These are phyloP conservation scores for Acronicta aceris DNA, from an alignment of 2,888 invertebrate species.

Conservation along the genomic window DNA sequence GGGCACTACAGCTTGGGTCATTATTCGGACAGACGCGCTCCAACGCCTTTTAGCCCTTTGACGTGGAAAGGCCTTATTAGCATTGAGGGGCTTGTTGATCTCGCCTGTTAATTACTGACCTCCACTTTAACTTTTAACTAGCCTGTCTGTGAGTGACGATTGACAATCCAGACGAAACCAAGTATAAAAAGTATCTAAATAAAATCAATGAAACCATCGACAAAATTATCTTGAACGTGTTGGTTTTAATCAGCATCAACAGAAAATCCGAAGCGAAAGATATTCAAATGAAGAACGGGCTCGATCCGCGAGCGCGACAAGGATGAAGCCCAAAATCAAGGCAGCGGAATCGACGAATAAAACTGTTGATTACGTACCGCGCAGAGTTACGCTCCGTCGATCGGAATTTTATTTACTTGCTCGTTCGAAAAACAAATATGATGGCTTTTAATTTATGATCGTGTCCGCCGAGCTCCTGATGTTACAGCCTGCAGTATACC, in stretches of 20 bases:
- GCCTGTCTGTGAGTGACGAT: constrained; percentile 59
- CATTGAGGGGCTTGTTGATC: constrained; percentile 86
- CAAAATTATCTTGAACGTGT: constrained; percentile 61
- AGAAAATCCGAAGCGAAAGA: constrained; percentile 70
- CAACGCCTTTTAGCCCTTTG: constrained; percentile 87
- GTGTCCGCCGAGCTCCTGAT: constrained; percentile 69
- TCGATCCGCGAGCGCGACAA: constrained; percentile 68
- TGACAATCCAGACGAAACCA: constrained; percentile 59
- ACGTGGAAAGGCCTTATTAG: constrained; percentile 87
- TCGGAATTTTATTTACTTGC: constrained; percentile 84
- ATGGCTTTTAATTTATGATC: constrained; percentile 86
- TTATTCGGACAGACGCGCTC: constrained; percentile 87
- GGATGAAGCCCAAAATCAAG: constrained; percentile 77
- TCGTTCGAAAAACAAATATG: constrained; percentile 85
- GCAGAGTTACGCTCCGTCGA: constrained; percentile 83
- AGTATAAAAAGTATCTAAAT: constrained; percentile 37
- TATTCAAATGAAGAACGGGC: constrained; percentile 78
- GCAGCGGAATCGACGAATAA: constrained; percentile 82
- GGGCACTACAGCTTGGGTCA: constrained; percentile 80
- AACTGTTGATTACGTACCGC: constrained; percentile 85
- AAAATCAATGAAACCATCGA: constrained; percentile 45
- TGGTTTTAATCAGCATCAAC: constrained; percentile 78
- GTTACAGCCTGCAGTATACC: constrained; percentile 66
- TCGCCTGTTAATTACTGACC: constrained; percentile 86
- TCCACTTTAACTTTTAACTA: constrained; percentile 75